These are phyloP conservation scores for Rhizoglyphus robini DNA, from an alignment of 1,140 invertebrate genomes.

Conservation along the genomic window DNA sequence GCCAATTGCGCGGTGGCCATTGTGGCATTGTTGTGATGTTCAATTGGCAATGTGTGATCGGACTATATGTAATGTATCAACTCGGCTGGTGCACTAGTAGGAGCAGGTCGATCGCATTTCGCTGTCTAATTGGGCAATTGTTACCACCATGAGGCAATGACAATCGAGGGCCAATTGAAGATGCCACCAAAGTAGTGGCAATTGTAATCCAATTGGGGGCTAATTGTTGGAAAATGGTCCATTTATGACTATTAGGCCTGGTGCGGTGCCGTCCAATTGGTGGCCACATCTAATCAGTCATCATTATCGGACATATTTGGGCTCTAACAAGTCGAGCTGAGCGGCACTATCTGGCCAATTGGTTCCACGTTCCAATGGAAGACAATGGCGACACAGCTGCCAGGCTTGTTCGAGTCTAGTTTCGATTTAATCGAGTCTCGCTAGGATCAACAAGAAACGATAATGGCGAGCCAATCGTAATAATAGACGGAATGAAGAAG, in stretches of 20 bases:
- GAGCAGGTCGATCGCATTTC: not conserved
- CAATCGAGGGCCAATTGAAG: not conserved
- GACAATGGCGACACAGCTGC: not conserved
- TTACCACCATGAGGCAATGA: not conserved
- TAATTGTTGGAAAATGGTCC: conserved; percentile 10
- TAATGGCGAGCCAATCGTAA: not conserved
- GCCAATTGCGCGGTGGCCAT: too few relatives aligned
- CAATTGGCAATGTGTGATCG: not conserved
- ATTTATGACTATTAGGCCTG: conserved; percentile 5
- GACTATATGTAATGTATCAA: not conserved
- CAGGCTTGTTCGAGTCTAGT: not conserved
- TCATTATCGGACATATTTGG: conserved; percentile 7
- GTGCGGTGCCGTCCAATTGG: not conserved
- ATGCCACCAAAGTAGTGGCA: conserved; percentile 6
- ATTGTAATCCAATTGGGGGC: conserved; percentile 11
- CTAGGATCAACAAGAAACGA: not conserved
- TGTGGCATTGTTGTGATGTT: not conserved
- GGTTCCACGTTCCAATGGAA: conserved; percentile 1
- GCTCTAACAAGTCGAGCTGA: not conserved
- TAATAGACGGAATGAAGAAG: not conserved
- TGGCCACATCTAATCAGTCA: conserved; percentile 11
- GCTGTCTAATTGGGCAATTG: conserved; percentile 2
- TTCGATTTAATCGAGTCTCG: conserved; percentile 1
- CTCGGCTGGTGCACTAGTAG: not conserved
- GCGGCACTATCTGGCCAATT: not conserved